Base-by-base conservation (phyloP, 2,113 vertebrate genomes). In the Loxodonta africana region DNA sequence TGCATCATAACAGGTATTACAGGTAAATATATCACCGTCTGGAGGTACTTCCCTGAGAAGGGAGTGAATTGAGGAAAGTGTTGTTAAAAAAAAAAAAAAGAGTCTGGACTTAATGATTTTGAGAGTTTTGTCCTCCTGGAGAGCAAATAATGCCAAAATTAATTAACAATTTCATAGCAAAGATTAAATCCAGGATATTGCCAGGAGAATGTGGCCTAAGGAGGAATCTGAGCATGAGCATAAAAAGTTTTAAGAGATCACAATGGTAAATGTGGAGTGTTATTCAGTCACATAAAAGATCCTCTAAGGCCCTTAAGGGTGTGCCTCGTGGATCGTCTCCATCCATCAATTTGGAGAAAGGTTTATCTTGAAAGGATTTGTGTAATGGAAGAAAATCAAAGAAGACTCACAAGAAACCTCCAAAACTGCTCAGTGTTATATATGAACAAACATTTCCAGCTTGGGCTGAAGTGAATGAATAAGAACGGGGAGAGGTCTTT, bases 181-280 rank as follows among this genome's bases (percentile, higher is more conserved):
- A 95, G 30, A 60, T 95, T 17, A 88, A 96, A 85, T 83, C 18
- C n/a, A 86, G 53, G 84, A 80, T 53, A 44, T 23, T 71, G 18
- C 30, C 23, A 46, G 10, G 8, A 83, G 30, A 71, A 77, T 74
- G n/a, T 53, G 46, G 1, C 2, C 78, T 96, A 23, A 60, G 60
- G 76, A 81, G 12, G 30, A 83, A 86, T 21, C 28, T 51, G 21
- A 92, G 11, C 11, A 0, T 74, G 14, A 33, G 17, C 62, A 51
- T 46, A 48, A 89, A 91, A 67, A 57, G 0, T n/a, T 23, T 20
- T 77, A 91, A 15, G 33, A 81, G 3, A 6, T 86, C 15, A 62
- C 33, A 81, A 71, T 90, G 18, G 71, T 71, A 25, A 69, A 76
- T 73, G 5, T 8, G 51, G 11, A 12, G 21, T 53, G 53, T n/a